Evolutionary conservation across 1,140 invertebrate genomes (phyloP).

Genomic region (Rhopalosiphum padi): DNA sequence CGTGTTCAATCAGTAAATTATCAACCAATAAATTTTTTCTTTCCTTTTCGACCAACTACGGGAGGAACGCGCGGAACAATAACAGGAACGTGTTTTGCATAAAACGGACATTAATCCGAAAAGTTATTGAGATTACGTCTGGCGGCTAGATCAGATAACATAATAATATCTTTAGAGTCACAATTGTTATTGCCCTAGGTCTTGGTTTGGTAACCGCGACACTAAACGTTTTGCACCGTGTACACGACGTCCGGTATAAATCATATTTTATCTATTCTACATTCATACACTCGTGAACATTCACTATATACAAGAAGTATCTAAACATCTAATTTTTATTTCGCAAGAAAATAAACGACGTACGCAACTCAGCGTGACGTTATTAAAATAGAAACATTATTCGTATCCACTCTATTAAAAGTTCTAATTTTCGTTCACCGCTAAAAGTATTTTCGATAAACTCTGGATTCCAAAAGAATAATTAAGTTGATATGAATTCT

Average conservation of each 20-base stretch:
- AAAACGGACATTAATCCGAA: conserved; percentile 19
- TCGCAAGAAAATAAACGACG: neutral
- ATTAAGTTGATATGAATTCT: neutral
- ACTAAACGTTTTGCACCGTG: neutral
- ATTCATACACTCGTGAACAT: neutral
- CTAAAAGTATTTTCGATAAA: neutral
- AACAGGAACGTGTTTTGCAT: neutral
- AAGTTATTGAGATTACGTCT: conserved; percentile 29
- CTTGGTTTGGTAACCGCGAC: neutral
- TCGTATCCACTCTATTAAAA: neutral
- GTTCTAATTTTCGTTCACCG: neutral
- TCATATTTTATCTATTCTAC: neutral
- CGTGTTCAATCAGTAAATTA: neutral
- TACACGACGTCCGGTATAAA: neutral
- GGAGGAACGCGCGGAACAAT: neutral
- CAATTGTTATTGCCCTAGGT: conserved; percentile 14
- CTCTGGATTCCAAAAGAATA: neutral
- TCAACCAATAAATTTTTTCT: neutral
- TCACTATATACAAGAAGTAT: neutral
- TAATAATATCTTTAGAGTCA: conserved; percentile 22
- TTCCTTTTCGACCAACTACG: neutral
- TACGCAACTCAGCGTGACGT: neutral
- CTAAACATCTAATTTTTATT: neutral
- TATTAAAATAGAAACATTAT: conserved; percentile 7
- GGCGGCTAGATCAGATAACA: neutral